A percentile compares a stretch with the other conserved stretches of the same genome.
Evolutionary conservation across 2,888 invertebrate genomes (phyloP).

Genomic region (Harpalus rubripes): DNA sequence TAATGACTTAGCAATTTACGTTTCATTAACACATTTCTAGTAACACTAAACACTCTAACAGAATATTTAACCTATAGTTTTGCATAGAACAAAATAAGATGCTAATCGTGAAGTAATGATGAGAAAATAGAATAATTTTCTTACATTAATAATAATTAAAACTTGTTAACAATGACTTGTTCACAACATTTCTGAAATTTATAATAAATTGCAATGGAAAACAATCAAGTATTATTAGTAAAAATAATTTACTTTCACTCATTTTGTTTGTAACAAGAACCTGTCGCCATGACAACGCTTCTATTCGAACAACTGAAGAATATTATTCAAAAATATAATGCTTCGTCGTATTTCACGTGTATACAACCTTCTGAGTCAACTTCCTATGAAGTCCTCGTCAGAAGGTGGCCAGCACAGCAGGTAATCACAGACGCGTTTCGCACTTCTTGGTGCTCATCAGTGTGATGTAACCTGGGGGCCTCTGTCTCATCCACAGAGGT

Average conservation of each 20-base stretch:
- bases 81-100: slow-evolving; percentile 8
- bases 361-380: too few species aligned
- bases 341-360: too few species aligned
- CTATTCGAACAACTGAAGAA: slow-evolving; percentile 4
- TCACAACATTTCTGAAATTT: neutral
- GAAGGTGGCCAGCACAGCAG: too few species aligned
- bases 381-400: too few species aligned
- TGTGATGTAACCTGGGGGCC: too few species aligned
- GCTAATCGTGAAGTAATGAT: slow-evolving; percentile 6
- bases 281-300: neutral
- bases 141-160: slow-evolving; percentile 21
- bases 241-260: slow-evolving; percentile 28
- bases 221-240: slow-evolving; percentile 6
- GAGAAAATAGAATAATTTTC: slow-evolving; percentile 4
- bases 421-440: too few species aligned
- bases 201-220: slow-evolving; percentile 1
- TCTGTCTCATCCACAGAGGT: too few species aligned
- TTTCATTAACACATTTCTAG: slow-evolving; percentile 5
- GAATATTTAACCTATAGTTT: neutral
- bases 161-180: neutral
- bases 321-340: too few species aligned
- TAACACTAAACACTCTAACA: neutral
- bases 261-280: neutral
- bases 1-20: neutral
- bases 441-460: too few species aligned